phyloP scores from a whole-genome alignment of 2,888 invertebrate genomes.

The Agapostemon virescens region DNA sequence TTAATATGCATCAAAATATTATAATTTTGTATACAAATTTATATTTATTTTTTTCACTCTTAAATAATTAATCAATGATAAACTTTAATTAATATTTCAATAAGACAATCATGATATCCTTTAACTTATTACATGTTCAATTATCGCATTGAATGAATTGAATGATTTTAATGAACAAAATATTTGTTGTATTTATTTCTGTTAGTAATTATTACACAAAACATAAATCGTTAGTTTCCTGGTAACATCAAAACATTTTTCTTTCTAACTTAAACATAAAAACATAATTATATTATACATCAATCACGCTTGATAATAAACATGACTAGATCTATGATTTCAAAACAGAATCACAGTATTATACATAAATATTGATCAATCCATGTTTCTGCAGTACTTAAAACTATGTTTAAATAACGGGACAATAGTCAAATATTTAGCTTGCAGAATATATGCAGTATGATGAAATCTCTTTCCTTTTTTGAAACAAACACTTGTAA shows the following conservation, averaged over 20 bases:
- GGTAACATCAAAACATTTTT: background rate
- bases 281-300: background rate
- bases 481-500: background rate
- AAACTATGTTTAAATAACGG: background rate
- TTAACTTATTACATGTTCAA: background rate
- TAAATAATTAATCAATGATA: background rate
- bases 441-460: conserved; percentile 1
- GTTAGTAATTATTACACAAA: background rate
- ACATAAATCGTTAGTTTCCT: background rate
- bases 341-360: background rate
- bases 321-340: background rate
- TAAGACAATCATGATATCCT: too few species aligned
- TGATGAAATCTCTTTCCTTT: conserved; percentile 23
- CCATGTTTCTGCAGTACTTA: background rate
- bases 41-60: background rate
- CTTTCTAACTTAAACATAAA: background rate
- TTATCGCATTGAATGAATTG: background rate
- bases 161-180: background rate
- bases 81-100: too few species aligned
- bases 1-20: background rate
- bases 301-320: background rate
- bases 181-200: background rate
- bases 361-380: background rate
- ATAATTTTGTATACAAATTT: background rate
- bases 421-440: conserved; percentile 2